These are phyloP conservation scores for Brachionus rotundiformis DNA, from an alignment of 1,140 invertebrate genomes.

Conservation along the genomic window DNA sequence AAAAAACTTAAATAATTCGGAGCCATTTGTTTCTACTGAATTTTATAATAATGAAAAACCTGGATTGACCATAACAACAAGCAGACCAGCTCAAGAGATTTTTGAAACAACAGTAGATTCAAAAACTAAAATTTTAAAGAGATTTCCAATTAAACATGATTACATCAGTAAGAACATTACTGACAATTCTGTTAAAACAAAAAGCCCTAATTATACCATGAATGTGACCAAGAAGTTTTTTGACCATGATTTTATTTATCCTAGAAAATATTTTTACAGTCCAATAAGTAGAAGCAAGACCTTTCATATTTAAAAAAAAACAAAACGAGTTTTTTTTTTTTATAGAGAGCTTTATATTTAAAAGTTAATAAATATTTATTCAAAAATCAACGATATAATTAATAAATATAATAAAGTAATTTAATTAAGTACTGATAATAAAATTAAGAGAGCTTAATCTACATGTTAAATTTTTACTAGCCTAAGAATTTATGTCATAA, in stretches of 20 bases:
- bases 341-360: not conserved
- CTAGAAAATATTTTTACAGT: not conserved
- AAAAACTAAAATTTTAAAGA: not conserved
- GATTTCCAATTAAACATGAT: not conserved
- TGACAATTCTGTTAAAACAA: too few relatives aligned
- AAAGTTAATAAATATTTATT: not conserved
- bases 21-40: not conserved
- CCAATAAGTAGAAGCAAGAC: not conserved
- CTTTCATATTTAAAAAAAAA: not conserved
- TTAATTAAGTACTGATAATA: not conserved
- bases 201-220: not conserved
- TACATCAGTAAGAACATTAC: too few relatives aligned
- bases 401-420: not conserved
- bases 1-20: not conserved
- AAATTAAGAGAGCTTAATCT: not conserved
- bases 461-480: not conserved
- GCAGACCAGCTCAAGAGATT: not conserved
- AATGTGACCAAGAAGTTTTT: not conserved
- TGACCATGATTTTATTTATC: not conserved
- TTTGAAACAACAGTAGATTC: conserved; percentile 11
- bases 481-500: not conserved
- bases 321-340: not conserved
- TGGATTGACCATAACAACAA: not conserved
- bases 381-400: not conserved
- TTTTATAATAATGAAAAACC: not conserved